phyloP scores from a whole-genome alignment of 2,888 invertebrate genomes.

The Pristionchus entomophagus region DNA sequence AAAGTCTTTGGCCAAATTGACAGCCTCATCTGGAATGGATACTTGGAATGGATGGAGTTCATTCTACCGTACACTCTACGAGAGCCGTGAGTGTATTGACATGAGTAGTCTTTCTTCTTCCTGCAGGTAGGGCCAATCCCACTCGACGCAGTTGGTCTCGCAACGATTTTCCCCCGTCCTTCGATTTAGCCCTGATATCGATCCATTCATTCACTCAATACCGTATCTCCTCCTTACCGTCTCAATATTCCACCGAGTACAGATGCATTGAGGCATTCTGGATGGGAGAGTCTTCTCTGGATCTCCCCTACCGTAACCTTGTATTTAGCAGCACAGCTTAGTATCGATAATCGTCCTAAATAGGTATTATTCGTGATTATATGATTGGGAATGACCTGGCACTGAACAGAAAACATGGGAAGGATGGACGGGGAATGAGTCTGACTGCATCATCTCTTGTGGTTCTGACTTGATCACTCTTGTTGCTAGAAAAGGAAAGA shows the following conservation, averaged over 20 bases:
- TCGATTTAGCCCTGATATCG: constrained; percentile 60
- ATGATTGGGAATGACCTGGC: constrained; percentile 52
- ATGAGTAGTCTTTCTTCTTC: constrained; percentile 60
- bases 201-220: not conserved
- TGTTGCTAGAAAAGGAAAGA: not conserved
- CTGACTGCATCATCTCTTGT: not conserved
- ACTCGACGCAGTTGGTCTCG: constrained; percentile 61
- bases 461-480: constrained; percentile 42
- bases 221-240: constrained; percentile 36
- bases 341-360: constrained; percentile 54
- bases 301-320: constrained; percentile 67
- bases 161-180: constrained; percentile 66
- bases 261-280: constrained; percentile 64
- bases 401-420: constrained; percentile 63
- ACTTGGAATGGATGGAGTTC: not conserved
- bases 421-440: constrained; percentile 49
- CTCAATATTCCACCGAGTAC: constrained; percentile 64
- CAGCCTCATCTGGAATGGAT: constrained; percentile 57
- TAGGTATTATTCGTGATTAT: not conserved
- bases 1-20: constrained; percentile 61
- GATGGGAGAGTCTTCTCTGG: constrained; percentile 57
- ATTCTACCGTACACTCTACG: constrained; percentile 56
- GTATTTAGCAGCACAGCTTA: constrained; percentile 64
- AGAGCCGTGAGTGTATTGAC: constrained; percentile 64
- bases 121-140: constrained; percentile 61